Base-by-base conservation (phyloP, 2,797 vertebrate species). In the Pteronotus mesoamericanus region DNA sequence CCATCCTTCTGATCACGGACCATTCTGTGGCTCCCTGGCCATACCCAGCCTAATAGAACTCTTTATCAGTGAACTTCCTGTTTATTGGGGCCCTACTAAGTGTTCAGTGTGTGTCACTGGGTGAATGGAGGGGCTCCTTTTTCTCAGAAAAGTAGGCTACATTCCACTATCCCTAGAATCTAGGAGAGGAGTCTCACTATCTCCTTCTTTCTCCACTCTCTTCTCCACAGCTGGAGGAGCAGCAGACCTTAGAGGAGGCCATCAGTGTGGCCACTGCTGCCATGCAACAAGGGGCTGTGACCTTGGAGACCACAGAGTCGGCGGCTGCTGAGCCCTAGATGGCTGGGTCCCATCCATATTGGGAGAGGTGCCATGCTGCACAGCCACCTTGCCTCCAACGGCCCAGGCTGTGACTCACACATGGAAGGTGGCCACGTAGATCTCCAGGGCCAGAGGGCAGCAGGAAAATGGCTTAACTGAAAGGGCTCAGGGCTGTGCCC, bases 181-280 rank as follows among this genome's bases (percentile, higher is more conserved):
- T 42, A 8, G 26, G 10, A 53, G 24, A 46, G 6, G 37, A 19
- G 14, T 39, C 66, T 96, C 64, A 96, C 21, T 44, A 22, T 51
- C 12, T 53, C 26, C 57, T 53, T 26, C 57, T 74, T 55, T 37
- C 26, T 69, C 24, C 32, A 37, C 18, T 64, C 29, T 8, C 34
- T 86, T 77, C 64, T 78, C 51, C 0, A 0, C 96, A 99, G 99
- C 79, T 99, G 39, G 98, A 99, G 97, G 98, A 98, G 48, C 98
- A 98, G 97, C 99, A 98, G 97, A 98, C 97, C 22, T 94, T 99
- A 96, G 98, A 99, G 59, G 98, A 98, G 53, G 98, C 98, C 85
- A 97, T 99, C 94, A 97, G 98, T 24, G 96, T 98, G 97, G 98
- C 98, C 44, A 94, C 99, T 0, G 98, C 98, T 44, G 98, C 98